These are phyloP conservation scores for Anneissia japonica DNA, from an alignment of 35 echinoderm and acorn worm species.

Conservation along the genomic window DNA sequence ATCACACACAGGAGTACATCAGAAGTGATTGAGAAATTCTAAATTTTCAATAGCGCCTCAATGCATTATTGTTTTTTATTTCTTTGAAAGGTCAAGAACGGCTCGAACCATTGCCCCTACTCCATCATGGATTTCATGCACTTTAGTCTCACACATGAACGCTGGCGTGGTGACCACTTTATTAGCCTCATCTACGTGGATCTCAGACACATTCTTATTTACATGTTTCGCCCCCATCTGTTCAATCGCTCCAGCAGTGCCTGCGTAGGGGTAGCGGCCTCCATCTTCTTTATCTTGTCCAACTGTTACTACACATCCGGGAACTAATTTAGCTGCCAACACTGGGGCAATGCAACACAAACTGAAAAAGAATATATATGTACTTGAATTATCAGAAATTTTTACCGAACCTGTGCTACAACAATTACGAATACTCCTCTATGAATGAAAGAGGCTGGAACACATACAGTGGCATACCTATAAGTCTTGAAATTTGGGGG, in stretches of 20 bases:
- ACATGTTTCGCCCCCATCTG: conserved; percentile 81
- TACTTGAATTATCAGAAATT: no score
- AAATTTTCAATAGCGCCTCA: no score
- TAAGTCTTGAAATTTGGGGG: no score
- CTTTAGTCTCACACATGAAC: conserved; percentile 81
- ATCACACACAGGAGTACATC: no score
- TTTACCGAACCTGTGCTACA: no score
- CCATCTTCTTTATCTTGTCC: conserved; percentile 82
- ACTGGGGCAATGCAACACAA: conserved; percentile 88
- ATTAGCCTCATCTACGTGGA: conserved; percentile 75
- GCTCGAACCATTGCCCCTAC: conserved; percentile 69
- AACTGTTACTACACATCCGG: conserved; percentile 80
- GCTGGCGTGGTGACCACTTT: conserved; percentile 84
- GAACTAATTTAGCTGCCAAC: conserved; percentile 78
- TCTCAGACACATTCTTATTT: conserved; percentile 73
- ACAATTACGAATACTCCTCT: no score
- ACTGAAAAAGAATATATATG: conserved; percentile 29
- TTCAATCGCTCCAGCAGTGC: conserved; percentile 76
- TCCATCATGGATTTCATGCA: conserved; percentile 89
- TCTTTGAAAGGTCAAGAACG: conserved; percentile 55
- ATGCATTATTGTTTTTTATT: no score
- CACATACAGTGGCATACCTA: no score
- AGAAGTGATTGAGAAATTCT: no score
- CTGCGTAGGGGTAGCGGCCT: conserved; percentile 80
- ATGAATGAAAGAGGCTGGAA: no score